Percentiles rank a stretch among this genome's conserved stretches.
Conservation (phyloP, 1,140 invertebrate genomes). For the Cryptotermes secundus region DNA sequence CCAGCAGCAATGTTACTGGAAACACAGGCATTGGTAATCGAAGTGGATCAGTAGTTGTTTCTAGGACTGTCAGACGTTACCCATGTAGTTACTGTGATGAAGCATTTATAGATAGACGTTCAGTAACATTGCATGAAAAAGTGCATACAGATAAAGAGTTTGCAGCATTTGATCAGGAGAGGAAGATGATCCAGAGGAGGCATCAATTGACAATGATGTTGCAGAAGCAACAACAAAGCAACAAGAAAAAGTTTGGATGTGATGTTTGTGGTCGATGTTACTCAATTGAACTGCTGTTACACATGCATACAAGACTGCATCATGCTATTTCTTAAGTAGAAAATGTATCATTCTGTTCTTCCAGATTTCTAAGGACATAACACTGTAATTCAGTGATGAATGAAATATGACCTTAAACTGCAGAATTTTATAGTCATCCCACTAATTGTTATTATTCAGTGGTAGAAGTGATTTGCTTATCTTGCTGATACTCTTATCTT, state of each 20-base stretch:
- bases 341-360: no score
- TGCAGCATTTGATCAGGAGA: neutral
- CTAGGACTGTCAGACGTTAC: neutral
- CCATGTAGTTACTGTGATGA: neutral
- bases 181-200: neutral
- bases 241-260: neutral
- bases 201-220: neutral
- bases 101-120: neutral
- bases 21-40: neutral
- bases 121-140: neutral
- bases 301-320: conserved; percentile 12
- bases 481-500: no score
- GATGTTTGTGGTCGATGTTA: conserved; percentile 11
- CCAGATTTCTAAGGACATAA: no score
- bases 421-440: no score
- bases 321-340: neutral
- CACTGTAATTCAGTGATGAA: no score
- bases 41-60: neutral
- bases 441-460: no score
- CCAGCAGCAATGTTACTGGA: neutral
- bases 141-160: neutral
- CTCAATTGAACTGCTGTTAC: neutral
- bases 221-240: neutral
- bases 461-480: no score
- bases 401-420: no score